phyloP scores from a whole-genome alignment of 2,888 invertebrate genomes.

The Acrobasis consociella region DNA sequence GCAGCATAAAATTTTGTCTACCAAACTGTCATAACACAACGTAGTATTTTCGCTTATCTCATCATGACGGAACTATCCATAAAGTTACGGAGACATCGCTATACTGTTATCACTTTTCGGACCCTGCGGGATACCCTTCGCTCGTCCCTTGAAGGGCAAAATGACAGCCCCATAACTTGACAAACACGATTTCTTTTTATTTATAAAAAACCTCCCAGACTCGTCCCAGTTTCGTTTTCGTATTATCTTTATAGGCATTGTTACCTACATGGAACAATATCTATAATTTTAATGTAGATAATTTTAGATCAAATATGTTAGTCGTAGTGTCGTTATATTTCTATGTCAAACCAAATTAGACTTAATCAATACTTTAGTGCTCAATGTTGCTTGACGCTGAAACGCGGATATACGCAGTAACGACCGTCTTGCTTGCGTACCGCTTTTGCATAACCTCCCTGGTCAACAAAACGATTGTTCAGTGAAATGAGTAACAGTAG shows the following conservation, averaged over 20 bases:
- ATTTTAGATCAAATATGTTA: too few species aligned
- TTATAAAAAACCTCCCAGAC: neutral
- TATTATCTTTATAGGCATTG: neutral
- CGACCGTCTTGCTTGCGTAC: too few species aligned
- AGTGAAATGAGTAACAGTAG: too few species aligned
- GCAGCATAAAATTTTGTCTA: slow-evolving; percentile 7
- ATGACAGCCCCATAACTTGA: slow-evolving; percentile 12
- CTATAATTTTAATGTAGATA: too few species aligned
- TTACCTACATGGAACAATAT: too few species aligned
- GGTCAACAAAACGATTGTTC: too few species aligned
- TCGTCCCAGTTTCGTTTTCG: neutral
- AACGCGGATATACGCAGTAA: too few species aligned
- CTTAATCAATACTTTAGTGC: too few species aligned
- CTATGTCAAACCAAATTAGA: too few species aligned
- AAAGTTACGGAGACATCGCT: slow-evolving; percentile 1
- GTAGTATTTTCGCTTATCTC: slow-evolving; percentile 13
- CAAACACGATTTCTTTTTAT: slow-evolving; percentile 12
- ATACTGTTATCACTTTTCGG: slow-evolving; percentile 8
- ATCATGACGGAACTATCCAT: slow-evolving; percentile 13
- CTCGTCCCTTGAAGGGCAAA: slow-evolving; percentile 7
- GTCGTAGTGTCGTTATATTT: too few species aligned
- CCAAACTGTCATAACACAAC: slow-evolving; percentile 2
- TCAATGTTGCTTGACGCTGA: too few species aligned
- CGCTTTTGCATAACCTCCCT: too few species aligned
- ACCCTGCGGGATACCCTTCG: slow-evolving; percentile 13